Base-by-base conservation (phyloP, 2,113 vertebrate species). In the Alces alces region DNA sequence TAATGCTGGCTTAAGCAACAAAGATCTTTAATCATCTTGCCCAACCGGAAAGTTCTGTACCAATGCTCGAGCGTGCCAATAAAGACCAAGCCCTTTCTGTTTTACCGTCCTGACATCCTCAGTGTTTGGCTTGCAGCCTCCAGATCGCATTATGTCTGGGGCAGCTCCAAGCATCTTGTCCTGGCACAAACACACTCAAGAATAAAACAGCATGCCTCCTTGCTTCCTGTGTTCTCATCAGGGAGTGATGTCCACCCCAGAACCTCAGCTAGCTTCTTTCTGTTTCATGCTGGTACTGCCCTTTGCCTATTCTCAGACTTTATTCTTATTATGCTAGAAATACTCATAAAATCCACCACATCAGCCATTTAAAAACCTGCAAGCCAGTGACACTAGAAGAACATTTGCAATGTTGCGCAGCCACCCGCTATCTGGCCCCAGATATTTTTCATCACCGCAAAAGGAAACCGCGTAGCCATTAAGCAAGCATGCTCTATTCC, bases 321-420 rank as follows among this genome's bases (percentile, higher is more conserved):
- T 19, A 89, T 54, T 73, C 36, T 54, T 70, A 28, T 2, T 12
- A 47, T 7, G 33, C 23, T 19, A 58, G 70, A 58, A 58, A 19
- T 36, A 19, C 9, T 12, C 36, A 45, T 12, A 58, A 43, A 45
- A 60, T 45, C 27, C 25, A 45, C 55, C 27, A 30, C 10, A 30
- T 60, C 21, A 54, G 19, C 33, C 79, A 36, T n/a, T 36, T 36
- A n/a, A n/a, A 82, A 25, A 82, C 2, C 79, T n/a, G 14, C 79
- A 14, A 54, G 16, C 30, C 78, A 21, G 17, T 21, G 78, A 21
- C 6, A 50, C 47, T 52, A n/a, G 47, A 10, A 52, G 28, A 17
- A 12, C 10, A 23, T 52, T 23, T 0, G 3, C 15, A 33, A 1
- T 12, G 2, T 30, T 19, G 1, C 6, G 30, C 45, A 11, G 6